Conservation (phyloP, 2,888 invertebrate species). For the Drosophila nr. medialis region DNA sequence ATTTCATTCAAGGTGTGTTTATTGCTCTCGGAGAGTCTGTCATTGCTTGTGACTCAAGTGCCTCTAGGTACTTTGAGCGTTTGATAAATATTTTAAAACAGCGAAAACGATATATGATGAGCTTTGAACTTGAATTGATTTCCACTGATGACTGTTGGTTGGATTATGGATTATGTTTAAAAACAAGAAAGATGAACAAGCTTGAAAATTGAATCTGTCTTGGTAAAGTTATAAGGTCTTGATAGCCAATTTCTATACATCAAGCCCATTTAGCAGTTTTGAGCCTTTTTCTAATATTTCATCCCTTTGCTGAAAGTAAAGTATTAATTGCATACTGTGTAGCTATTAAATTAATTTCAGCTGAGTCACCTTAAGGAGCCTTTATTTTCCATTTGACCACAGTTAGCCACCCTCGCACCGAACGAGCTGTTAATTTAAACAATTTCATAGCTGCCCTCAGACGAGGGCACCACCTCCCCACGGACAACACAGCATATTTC, state of each 20-base stretch:
- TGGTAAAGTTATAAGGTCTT: neutral
- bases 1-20: slow-evolving; percentile 33
- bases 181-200: neutral
- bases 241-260: neutral
- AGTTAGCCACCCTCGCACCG: slow-evolving; percentile 14
- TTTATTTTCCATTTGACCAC: neutral
- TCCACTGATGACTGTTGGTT: neutral
- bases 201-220: neutral
- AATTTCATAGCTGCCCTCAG: slow-evolving; percentile 36
- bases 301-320: neutral
- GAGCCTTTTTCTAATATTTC: neutral
- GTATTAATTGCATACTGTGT: neutral
- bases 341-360: slow-evolving; percentile 1
- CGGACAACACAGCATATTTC: slow-evolving; percentile 3
- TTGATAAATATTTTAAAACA: neutral
- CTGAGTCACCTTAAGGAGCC: slow-evolving; percentile 38
- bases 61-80: neutral
- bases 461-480: neutral
- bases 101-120: neutral
- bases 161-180: neutral
- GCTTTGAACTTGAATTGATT: neutral
- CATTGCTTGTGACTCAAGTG: slow-evolving; percentile 8
- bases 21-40: neutral
- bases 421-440: slow-evolving; percentile 60
- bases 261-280: neutral